These are phyloP conservation scores for Calidris pugnax DNA, from an alignment of 2,113 vertebrate genomes.

Conservation along the genomic window DNA sequence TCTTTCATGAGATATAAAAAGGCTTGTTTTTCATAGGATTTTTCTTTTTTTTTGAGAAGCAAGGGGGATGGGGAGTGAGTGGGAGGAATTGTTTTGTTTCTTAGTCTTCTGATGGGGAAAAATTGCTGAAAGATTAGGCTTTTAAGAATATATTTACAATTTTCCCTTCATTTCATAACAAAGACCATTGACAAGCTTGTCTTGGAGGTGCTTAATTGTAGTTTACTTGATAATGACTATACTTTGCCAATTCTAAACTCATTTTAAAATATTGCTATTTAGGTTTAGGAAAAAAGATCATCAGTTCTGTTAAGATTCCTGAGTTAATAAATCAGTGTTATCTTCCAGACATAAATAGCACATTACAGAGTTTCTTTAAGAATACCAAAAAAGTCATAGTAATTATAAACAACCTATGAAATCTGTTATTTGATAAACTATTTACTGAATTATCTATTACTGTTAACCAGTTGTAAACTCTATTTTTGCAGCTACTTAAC, in stretches of 20 bases:
- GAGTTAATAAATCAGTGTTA: background rate
- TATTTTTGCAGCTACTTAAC: background rate
- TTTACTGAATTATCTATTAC: background rate
- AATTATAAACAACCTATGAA: background rate
- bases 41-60: background rate
- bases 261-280: background rate
- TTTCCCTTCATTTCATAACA: background rate
- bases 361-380: background rate
- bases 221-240: background rate
- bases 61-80: accelerated
- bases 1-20: background rate
- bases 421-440: background rate
- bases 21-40: background rate
- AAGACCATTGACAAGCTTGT: background rate
- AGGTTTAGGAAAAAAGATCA: background rate
- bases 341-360: background rate
- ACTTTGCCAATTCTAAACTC: background rate
- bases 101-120: background rate
- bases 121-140: background rate
- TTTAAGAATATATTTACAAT: slow-evolving; percentile 29
- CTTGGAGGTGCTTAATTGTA: background rate
- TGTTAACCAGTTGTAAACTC: background rate
- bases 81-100: background rate
- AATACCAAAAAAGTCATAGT: background rate
- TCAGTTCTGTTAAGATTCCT: background rate